A percentile compares a stretch with the other conserved stretches of the same genome.
These are phyloP conservation scores for Phaethornis superciliosus DNA, from an alignment of 2,113 vertebrate genomes.

Conservation along the genomic window DNA sequence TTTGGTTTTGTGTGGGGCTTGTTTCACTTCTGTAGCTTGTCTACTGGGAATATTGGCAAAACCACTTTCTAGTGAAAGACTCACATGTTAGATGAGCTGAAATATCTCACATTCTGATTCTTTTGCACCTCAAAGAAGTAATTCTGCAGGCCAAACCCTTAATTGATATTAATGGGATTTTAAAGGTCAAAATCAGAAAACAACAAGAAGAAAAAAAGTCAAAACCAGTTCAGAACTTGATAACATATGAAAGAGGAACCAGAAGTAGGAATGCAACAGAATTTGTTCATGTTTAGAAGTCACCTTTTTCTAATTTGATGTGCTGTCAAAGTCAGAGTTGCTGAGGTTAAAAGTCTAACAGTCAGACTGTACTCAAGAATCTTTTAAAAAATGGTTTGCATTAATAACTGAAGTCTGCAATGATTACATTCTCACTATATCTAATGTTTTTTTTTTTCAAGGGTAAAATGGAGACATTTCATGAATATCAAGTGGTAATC, in stretches of 20 bases:
- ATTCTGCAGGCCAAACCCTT: not conserved
- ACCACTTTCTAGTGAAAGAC: not conserved
- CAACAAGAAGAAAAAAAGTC: not conserved
- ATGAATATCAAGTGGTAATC: slow-evolving; percentile 15
- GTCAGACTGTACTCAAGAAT: slow-evolving; percentile 20
- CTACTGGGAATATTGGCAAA: not conserved
- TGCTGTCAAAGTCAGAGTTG: not conserved
- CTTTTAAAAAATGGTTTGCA: slow-evolving; percentile 21
- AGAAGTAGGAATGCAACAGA: not conserved
- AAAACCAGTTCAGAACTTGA: not conserved
- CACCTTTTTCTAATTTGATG: slow-evolving; percentile 16
- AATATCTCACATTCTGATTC: not conserved
- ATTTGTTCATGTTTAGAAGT: slow-evolving; percentile 14
- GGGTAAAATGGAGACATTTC: slow-evolving; percentile 20
- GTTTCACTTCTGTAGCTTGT: not conserved
- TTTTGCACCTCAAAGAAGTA: not conserved
- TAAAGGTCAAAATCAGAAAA: not conserved
- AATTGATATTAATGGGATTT: not conserved
- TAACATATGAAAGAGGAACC: slow-evolving; percentile 7
- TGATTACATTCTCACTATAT: slow-evolving; percentile 7
- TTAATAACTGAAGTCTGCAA: slow-evolving; percentile 44
- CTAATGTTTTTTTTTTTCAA: slow-evolving; percentile 41
- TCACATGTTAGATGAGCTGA: not conserved
- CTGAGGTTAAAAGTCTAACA: slow-evolving; percentile 13
- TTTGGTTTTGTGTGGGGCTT: not conserved